Percentiles rank a stretch among this genome's conserved stretches.
Conservation (phyloP, 2,113 vertebrate species). For the Microtus ochrogaster region DNA sequence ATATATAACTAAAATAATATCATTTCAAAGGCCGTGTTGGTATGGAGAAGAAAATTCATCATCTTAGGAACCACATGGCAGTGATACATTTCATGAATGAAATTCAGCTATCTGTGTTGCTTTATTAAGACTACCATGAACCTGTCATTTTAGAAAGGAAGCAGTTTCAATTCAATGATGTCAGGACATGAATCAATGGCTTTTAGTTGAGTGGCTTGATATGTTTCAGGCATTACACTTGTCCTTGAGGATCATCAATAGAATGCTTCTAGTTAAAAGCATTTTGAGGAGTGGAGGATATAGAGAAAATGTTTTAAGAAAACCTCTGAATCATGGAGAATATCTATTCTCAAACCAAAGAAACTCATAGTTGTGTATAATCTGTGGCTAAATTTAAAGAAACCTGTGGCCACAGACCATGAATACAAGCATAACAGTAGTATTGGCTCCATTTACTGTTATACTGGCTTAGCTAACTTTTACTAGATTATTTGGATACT, state of each 20-base stretch:
- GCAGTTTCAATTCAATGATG: not conserved
- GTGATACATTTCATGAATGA: constrained; percentile 27
- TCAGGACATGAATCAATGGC: not conserved
- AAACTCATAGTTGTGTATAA: not conserved
- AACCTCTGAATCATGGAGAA: not conserved
- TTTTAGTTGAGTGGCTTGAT: not conserved
- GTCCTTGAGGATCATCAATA: not conserved
- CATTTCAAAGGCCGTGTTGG: not conserved
- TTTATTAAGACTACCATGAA: not conserved
- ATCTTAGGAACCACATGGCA: not conserved
- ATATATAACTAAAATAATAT: constrained; percentile 14
- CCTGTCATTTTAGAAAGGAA: constrained; percentile 34
- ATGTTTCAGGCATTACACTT: not conserved
- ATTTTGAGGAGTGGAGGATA: not conserved
- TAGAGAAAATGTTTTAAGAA: not conserved
- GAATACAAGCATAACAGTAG: not conserved
- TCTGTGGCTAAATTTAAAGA: not conserved
- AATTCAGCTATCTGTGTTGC: not conserved
- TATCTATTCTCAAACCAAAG: constrained; percentile 38
- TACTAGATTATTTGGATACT: not conserved
- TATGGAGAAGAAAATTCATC: constrained; percentile 5
- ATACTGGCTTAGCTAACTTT: not conserved
- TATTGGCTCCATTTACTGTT: not conserved
- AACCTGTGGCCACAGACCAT: not conserved
- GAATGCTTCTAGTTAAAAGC: not conserved